A percentile compares a stretch with the other conserved stretches of the same genome.
Conservation (phyloP, 2,797 vertebrate genomes). For the Danio kyathit region DNA sequence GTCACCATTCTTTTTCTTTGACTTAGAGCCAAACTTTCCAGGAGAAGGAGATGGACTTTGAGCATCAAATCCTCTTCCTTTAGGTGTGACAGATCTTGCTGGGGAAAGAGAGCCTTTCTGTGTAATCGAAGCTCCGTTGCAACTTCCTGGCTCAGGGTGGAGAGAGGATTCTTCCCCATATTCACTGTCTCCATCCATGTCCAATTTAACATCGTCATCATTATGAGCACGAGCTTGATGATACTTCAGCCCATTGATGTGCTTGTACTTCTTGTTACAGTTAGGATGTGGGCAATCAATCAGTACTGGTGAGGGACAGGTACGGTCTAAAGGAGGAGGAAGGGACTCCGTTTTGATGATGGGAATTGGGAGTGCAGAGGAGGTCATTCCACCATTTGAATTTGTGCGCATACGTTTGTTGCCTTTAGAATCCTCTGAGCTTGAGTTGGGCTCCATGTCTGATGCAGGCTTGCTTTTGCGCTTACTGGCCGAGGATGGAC, state of each 20-base stretch:
- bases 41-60: slow-evolving; percentile 95
- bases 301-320: slow-evolving; percentile 93
- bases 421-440: slow-evolving; percentile 98
- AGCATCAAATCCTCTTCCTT: slow-evolving; percentile 92
- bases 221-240: slow-evolving; percentile 98
- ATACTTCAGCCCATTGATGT: slow-evolving; percentile 98
- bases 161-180: slow-evolving; percentile 92
- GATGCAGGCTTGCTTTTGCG: slow-evolving; percentile 95
- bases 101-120: slow-evolving; percentile 96
- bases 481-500: slow-evolving; percentile 92
- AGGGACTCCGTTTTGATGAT: slow-evolving; percentile 88
- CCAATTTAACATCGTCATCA: slow-evolving; percentile 93
- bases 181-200: slow-evolving; percentile 94
- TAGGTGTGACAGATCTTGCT: slow-evolving; percentile 93
- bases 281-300: slow-evolving; percentile 99
- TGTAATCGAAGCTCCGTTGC: slow-evolving; percentile 88
- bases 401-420: slow-evolving; percentile 98
- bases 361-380: slow-evolving; percentile 81
- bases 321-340: slow-evolving; percentile 87
- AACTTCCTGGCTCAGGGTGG: slow-evolving; percentile 88
- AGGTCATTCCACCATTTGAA: slow-evolving; percentile 85
- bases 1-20: slow-evolving; percentile 92
- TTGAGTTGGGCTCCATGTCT: slow-evolving; percentile 98
- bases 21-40: slow-evolving; percentile 90
- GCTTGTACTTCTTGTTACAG: slow-evolving; percentile 99